A percentile compares a stretch with the other conserved stretches of the same genome.
Evolutionary conservation across 2,797 vertebrate species (phyloP).

Genomic region (Scomberomorus guttatus): DNA sequence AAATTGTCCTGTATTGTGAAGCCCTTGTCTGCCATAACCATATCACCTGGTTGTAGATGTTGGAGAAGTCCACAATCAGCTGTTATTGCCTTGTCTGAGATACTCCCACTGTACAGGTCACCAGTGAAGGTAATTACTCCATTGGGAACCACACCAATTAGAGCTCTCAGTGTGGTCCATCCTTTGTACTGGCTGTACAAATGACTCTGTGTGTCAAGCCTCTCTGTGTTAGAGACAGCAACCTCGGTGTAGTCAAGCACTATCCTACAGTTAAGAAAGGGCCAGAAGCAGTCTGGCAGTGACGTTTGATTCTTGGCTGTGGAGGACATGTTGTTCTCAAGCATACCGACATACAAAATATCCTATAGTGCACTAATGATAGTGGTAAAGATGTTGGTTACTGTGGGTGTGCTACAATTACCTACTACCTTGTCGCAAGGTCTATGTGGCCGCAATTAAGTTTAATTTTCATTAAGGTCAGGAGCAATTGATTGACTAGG

Average conservation of each 20-base stretch:
- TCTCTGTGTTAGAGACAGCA: conserved; percentile 9
- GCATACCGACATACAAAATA: conserved; percentile 40
- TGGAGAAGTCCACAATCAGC: conserved; percentile 37
- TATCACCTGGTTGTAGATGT: conserved; percentile 31
- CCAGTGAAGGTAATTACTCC: too few species aligned
- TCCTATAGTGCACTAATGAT: conserved; percentile 33
- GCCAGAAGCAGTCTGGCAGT: conserved; percentile 39
- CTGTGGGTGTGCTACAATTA: background rate
- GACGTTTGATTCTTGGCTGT: conserved; percentile 34
- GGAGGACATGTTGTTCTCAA: background rate
- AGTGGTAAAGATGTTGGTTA: conserved; percentile 46
- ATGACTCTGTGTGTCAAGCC: conserved; percentile 26
- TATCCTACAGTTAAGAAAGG: conserved; percentile 40
- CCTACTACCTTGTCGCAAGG: conserved; percentile 34
- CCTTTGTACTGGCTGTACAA: conserved; percentile 43
- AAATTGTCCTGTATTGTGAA: conserved; percentile 44
- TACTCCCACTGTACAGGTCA: conserved; percentile 22
- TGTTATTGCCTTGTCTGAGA: conserved; percentile 36
- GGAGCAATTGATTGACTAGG: conserved; percentile 38
- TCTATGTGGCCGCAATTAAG: conserved; percentile 18
- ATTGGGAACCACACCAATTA: too few species aligned
- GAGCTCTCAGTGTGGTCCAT: too few species aligned
- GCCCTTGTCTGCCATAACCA: conserved; percentile 27
- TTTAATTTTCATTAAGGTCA: conserved; percentile 48
- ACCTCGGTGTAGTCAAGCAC: conserved; percentile 54